Base-by-base conservation (phyloP, 2,113 vertebrate species). In the Plectropomus leopardus region DNA sequence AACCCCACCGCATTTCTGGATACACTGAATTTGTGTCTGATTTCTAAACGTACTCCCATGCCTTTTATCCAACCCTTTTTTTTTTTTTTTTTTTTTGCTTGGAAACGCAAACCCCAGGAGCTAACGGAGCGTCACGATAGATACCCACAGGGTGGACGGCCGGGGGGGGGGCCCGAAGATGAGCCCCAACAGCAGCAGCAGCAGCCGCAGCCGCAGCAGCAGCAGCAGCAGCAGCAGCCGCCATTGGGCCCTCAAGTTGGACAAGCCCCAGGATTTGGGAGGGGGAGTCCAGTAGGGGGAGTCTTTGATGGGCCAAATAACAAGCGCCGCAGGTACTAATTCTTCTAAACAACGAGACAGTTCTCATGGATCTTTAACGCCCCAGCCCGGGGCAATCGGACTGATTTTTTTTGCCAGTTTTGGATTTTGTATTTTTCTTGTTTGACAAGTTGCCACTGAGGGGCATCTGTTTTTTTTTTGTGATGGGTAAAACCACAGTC, bases 221-320 rank as follows among this genome's bases (percentile, higher is more conserved):
- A 78, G 0, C 88, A 70, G 1, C 88, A 80, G 21, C 72, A 70
- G 10, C 89, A 61, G 3, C 78, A 42, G 24, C 60, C 7, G 1
- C 94, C 95, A 45, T 90, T 87, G 63, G 86, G 70, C 91, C 92
- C 96, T 84, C 96, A 96, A 69, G 96, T 92, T 90, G 96, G 95
- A 94, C 96, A 95, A 85, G 93, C 95, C 61, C 94, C 93, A 89
- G 96, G 96, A 88, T 99, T 97, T 95, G 96, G 96, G 89, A 94
- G 96, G 95, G 97, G 97, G 91, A 97, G 92, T 84, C 97, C 97
- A 90, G 95, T 85, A 26, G 92, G 95, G 90, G 95, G 95, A 64
- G 96, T 93, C 93, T 99, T 98, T 94, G 98, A 99, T 86, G 98
- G 97, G 82, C 97, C 97, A 87, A 99, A 97, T 94, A 98, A 96